These are phyloP conservation scores for Orthosia cruda DNA, from an alignment of 2,888 invertebrate genomes.

Conservation along the genomic window DNA sequence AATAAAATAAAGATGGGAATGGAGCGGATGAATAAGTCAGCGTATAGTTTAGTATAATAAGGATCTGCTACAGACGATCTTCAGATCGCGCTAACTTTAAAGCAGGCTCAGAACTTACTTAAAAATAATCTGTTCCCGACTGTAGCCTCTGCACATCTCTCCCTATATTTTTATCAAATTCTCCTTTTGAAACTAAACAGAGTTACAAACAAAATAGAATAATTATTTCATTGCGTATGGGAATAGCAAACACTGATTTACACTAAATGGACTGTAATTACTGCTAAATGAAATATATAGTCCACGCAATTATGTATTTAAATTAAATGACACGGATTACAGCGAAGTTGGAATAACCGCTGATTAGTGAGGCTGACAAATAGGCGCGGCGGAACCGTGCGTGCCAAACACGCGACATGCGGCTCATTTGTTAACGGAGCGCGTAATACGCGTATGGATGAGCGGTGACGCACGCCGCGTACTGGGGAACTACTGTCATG, in stretches of 20 bases:
- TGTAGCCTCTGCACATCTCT: not conserved
- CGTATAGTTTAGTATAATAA: constrained; percentile 49
- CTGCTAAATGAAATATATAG: not conserved
- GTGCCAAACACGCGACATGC: not conserved
- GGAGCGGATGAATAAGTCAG: constrained; percentile 33
- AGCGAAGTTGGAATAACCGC: not conserved
- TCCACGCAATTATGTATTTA: constrained; percentile 2
- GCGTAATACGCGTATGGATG: constrained; percentile 30
- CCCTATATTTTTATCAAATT: not conserved
- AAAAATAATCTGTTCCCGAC: constrained; percentile 26
- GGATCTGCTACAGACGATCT: constrained; percentile 28
- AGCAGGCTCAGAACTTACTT: constrained; percentile 41
- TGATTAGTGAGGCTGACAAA: constrained; percentile 14
- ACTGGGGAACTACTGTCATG: not conserved
- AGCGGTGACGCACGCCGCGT: constrained; percentile 21
- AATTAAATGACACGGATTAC: constrained; percentile 22
- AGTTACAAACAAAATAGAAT: not conserved
- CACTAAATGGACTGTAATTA: not conserved
- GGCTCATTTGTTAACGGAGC: constrained; percentile 29
- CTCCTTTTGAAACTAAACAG: not conserved
- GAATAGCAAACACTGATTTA: not conserved
- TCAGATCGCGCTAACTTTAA: constrained; percentile 36
- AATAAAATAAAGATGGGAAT: constrained; percentile 20
- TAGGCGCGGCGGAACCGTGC: not conserved
- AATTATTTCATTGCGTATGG: not conserved